Conservation (phyloP, 2,797 vertebrate species). For the Enteromius viviparus region DNA sequence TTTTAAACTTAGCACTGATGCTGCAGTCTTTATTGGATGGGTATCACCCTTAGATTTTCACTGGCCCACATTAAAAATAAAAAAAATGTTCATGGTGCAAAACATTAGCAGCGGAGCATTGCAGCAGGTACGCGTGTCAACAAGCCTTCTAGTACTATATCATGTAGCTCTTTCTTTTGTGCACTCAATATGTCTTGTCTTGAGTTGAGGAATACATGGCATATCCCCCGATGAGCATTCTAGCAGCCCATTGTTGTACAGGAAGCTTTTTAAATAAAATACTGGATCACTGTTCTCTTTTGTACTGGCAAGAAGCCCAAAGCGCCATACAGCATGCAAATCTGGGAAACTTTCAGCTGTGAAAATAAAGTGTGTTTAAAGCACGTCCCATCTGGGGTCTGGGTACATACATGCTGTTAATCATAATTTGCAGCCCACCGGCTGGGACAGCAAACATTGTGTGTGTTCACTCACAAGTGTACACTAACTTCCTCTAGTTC, state of each 20-base stretch:
- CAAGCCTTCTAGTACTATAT: conserved; percentile 49
- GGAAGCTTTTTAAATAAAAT: conserved; percentile 77
- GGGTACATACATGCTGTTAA: conserved; percentile 48
- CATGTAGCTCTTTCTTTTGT: conserved; percentile 45
- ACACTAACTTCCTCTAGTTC: conserved; percentile 17
- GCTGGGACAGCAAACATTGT: conserved; percentile 30
- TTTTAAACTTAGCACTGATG: background rate
- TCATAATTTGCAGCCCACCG: conserved; percentile 43
- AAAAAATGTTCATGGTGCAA: conserved; percentile 21
- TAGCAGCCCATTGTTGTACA: conserved; percentile 65
- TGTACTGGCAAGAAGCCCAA: conserved; percentile 70
- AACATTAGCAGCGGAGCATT: conserved; percentile 36
- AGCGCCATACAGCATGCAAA: conserved; percentile 70
- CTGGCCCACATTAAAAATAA: background rate
- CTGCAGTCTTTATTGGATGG: background rate
- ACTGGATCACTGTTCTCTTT: conserved; percentile 67
- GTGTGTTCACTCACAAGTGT: conserved; percentile 29
- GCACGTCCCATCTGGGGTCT: conserved; percentile 65
- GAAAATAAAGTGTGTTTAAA: conserved; percentile 66
- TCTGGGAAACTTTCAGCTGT: conserved; percentile 63
- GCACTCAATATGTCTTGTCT: conserved; percentile 34
- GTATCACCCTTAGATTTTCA: background rate
- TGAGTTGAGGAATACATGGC: conserved; percentile 30
- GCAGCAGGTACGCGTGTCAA: conserved; percentile 24
- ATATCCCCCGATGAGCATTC: conserved; percentile 27